phyloP scores from a whole-genome alignment of 2,888 invertebrate species.

The Drosophila meridiana region DNA sequence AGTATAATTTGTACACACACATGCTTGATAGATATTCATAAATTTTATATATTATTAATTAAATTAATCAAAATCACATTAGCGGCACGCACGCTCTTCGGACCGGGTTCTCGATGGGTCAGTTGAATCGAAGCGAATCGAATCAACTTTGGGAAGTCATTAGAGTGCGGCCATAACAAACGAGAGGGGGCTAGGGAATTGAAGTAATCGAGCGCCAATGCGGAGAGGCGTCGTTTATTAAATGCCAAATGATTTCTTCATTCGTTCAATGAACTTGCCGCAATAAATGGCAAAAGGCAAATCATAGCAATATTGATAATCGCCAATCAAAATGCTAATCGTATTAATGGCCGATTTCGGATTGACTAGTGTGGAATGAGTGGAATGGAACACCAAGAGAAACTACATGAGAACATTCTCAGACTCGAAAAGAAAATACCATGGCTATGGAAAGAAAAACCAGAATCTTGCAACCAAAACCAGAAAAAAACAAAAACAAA shows the following conservation, averaged over 20 bases:
- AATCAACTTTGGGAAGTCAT: constrained; percentile 45
- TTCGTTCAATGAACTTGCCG: constrained; percentile 70
- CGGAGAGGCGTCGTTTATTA: constrained; percentile 19
- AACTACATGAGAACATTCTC: too few relatives aligned
- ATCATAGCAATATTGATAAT: constrained; percentile 56
- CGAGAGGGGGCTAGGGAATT: not conserved
- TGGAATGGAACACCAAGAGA: not conserved
- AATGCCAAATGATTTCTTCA: constrained; percentile 28
- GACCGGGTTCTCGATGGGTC: constrained; percentile 21
- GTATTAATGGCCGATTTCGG: constrained; percentile 36
- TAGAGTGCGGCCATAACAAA: constrained; percentile 36
- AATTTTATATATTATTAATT: constrained; percentile 66
- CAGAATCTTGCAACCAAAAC: constrained; percentile 7
- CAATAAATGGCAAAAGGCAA: constrained; percentile 34
- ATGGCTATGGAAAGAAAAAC: constrained; percentile 60
- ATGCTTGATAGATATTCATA: constrained; percentile 45
- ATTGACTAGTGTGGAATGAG: not conserved
- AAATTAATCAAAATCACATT: constrained; percentile 77
- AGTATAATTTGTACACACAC: constrained; percentile 21
- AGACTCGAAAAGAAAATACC: constrained; percentile 56
- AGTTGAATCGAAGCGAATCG: constrained; percentile 50
- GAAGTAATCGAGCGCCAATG: not conserved
- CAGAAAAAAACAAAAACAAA: constrained; percentile 8
- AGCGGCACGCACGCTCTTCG: constrained; percentile 50
- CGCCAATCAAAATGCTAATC: constrained; percentile 59